Percentiles rank a stretch among this genome's conserved stretches.
Conservation (phyloP, 2,797 vertebrate species). For the Cygnus olor region DNA sequence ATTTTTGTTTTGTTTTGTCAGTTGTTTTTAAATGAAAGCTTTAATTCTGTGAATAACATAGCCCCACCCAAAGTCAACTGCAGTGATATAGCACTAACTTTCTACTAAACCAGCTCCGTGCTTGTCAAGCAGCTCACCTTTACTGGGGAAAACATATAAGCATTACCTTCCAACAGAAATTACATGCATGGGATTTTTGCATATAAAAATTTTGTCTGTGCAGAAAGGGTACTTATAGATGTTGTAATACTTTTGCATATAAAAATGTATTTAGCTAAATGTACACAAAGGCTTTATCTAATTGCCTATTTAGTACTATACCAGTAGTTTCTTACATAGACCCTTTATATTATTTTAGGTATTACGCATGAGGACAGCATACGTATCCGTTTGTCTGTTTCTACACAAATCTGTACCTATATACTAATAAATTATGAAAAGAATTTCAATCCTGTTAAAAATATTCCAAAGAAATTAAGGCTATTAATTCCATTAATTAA, state of each 20-base stretch:
- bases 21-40: neutral
- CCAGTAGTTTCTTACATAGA: neutral
- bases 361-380: neutral
- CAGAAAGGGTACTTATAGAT: neutral
- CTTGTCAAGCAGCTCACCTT: neutral
- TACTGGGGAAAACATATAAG: neutral
- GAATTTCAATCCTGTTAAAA: neutral
- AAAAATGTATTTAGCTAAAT: neutral
- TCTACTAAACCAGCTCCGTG: accelerated
- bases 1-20: neutral
- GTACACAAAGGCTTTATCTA: neutral
- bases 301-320: neutral
- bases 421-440: neutral
- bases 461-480: slow-evolving; percentile 1
- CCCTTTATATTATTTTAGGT: neutral
- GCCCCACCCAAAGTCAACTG: accelerated
- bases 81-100: neutral
- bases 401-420: neutral
- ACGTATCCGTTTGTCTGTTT: neutral
- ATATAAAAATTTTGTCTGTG: neutral
- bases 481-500: slow-evolving; percentile 26
- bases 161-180: neutral
- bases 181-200: neutral
- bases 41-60: neutral
- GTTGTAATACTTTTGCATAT: neutral